Evolutionary conservation across 2,113 vertebrate genomes (phyloP), one percentile per base, ranked within the genome.

Genomic region (Mirounga angustirostris): DNA sequence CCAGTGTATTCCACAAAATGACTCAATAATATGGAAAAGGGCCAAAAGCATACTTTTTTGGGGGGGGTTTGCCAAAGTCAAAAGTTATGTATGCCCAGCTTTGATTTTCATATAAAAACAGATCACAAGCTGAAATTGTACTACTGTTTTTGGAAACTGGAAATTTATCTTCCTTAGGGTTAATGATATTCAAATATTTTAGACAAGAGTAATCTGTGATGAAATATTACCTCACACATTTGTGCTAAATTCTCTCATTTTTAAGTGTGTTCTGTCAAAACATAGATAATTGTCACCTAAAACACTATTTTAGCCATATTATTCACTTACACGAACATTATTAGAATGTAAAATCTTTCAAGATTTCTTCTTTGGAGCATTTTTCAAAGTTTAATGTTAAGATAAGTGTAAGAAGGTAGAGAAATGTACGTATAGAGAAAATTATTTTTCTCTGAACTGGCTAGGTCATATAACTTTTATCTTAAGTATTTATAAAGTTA

Each of bases 71-170:
- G 8, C 26, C 11, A 82, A 81, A 89, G 54, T 40, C 43, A 88
- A 74, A 87, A 88, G 16, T 76, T 94, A 58, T 24, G 28, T 87
- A 63, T 90, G 26, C 1, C 7, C 24, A 91, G 16, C 33, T 94
- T 94, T 58, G 19, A 90, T 82, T 90, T 85, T 84, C 61, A 56
- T 76, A 46, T 89, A n/a, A 97, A 98, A 78, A 56, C 24, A 89
- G 40, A 82, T 86, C 84, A 21, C 36, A 71, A 84, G 26, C 74
- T 76, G 56, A 91, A 67, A 46, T 61, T 65, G 3, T 58, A 80
- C 15, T 59, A 12, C 30, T 83, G 18, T 93, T 93, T 92, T 30
- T 81, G 30, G 30, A 87, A 79, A 88, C 28, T 69, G 54, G 15
- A 8, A 86, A 30, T 92, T 24, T 33, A 40, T 43, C 24, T 36